phyloP scores from a whole-genome alignment of 2,888 invertebrate species.

The Torymus texanus region DNA sequence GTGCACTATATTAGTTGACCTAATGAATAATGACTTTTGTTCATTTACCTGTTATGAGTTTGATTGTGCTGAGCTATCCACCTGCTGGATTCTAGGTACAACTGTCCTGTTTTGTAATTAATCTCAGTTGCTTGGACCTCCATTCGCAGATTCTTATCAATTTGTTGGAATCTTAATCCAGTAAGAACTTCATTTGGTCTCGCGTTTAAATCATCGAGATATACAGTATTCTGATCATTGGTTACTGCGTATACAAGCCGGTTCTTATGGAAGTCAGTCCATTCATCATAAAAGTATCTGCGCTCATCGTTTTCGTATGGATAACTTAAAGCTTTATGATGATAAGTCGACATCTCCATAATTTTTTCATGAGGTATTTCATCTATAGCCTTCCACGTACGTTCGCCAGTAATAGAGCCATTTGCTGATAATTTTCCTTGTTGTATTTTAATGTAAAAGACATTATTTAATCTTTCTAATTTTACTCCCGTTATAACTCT shows the following conservation, averaged over 20 bases:
- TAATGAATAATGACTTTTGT: not conserved
- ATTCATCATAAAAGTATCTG: slow-evolving; percentile 69
- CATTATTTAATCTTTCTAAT: slow-evolving; percentile 83
- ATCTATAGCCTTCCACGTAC: slow-evolving; percentile 83
- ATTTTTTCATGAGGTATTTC: slow-evolving; percentile 58
- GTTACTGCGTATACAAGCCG: slow-evolving; percentile 85
- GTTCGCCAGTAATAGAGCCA: slow-evolving; percentile 79
- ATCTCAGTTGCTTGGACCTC: slow-evolving; percentile 87
- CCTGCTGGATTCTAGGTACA: slow-evolving; percentile 80
- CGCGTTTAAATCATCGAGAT: slow-evolving; percentile 86
- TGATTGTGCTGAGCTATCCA: slow-evolving; percentile 93
- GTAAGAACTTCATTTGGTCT: slow-evolving; percentile 83
- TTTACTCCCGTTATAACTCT: slow-evolving; percentile 89
- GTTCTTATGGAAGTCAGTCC: slow-evolving; percentile 77
- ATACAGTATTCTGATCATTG: slow-evolving; percentile 86
- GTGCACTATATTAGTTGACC: no score
- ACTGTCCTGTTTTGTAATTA: slow-evolving; percentile 84
- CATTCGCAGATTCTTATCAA: slow-evolving; percentile 89
- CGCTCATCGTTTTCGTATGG: slow-evolving; percentile 11
- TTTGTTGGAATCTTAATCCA: slow-evolving; percentile 84
- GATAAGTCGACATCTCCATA: not conserved
- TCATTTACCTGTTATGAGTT: slow-evolving; percentile 57
- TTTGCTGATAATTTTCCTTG: slow-evolving; percentile 82
- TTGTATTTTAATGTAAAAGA: slow-evolving; percentile 89
- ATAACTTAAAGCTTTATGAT: not conserved